Evolutionary conservation across 2,797 vertebrate genomes (phyloP).

Genomic region (Bradypodion pumilum): DNA sequence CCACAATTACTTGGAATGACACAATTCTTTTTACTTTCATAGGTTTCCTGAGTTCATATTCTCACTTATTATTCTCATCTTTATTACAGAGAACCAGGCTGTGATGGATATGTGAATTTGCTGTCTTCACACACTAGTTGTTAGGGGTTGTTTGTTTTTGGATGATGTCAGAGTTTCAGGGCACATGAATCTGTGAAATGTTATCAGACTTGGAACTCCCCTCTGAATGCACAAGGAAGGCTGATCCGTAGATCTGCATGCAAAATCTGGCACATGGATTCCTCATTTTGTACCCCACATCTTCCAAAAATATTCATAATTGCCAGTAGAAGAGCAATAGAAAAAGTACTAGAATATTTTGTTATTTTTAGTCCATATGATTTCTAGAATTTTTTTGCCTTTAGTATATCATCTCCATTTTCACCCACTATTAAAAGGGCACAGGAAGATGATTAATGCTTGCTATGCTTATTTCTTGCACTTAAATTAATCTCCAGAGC

Average conservation of each 20-base stretch:
- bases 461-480: neutral
- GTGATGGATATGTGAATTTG: neutral
- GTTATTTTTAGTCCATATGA: neutral
- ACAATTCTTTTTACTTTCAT: neutral
- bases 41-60: neutral
- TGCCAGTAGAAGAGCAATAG: neutral
- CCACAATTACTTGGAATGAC: neutral
- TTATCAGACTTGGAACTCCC: neutral
- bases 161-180: neutral
- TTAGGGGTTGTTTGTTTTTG: neutral
- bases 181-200: neutral
- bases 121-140: neutral
- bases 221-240: no score
- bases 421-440: no score
- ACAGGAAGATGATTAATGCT: neutral
- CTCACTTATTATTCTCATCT: neutral
- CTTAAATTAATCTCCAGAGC: conserved; percentile 2
- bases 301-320: neutral
- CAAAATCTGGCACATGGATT: neutral
- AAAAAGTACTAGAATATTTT: neutral
- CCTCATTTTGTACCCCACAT: neutral
- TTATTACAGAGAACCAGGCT: no score
- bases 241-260: neutral
- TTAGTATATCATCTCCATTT: neutral
- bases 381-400: neutral